phyloP scores from a whole-genome alignment of 2,113 vertebrate genomes.

The Silurus glanis region DNA sequence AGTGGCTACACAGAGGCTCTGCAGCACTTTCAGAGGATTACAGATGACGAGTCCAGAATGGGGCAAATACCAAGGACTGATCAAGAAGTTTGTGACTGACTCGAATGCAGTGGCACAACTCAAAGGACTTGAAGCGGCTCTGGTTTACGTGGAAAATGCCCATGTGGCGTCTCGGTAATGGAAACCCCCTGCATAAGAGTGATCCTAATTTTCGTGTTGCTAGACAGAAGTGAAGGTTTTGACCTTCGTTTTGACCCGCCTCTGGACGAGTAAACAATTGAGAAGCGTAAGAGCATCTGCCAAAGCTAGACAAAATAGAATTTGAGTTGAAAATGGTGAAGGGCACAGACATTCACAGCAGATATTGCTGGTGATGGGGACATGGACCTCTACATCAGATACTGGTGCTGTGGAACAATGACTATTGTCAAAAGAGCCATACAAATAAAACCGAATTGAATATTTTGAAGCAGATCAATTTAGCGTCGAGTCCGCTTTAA shows the following conservation, averaged over 20 bases:
- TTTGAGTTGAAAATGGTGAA: no score
- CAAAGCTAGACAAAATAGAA: background rate
- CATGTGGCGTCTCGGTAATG: conserved; percentile 91
- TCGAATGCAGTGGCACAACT: conserved; percentile 96
- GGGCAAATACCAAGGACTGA: conserved; percentile 90
- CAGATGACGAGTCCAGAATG: conserved; percentile 94
- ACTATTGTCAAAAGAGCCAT: no score
- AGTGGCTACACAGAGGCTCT: conserved; percentile 94
- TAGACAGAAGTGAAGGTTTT: no score
- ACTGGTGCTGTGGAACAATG: no score
- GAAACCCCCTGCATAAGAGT: no score
- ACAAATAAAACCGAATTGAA: no score
- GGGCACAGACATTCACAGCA: background rate
- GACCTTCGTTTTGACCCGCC: no score
- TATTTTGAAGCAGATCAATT: no score
- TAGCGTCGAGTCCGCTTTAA: no score
- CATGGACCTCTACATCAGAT: no score
- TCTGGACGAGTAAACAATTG: no score
- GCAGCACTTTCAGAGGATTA: conserved; percentile 91
- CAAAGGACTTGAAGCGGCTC: conserved; percentile 92
- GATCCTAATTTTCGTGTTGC: background rate
- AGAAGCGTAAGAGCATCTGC: background rate
- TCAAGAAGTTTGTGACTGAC: conserved; percentile 96
- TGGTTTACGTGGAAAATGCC: conserved; percentile 88
- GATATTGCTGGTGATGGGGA: no score